Evolutionary conservation across 2,113 vertebrate species (phyloP), one percentile per base, ranked within the genome.

Genomic region (Proteles cristata): DNA sequence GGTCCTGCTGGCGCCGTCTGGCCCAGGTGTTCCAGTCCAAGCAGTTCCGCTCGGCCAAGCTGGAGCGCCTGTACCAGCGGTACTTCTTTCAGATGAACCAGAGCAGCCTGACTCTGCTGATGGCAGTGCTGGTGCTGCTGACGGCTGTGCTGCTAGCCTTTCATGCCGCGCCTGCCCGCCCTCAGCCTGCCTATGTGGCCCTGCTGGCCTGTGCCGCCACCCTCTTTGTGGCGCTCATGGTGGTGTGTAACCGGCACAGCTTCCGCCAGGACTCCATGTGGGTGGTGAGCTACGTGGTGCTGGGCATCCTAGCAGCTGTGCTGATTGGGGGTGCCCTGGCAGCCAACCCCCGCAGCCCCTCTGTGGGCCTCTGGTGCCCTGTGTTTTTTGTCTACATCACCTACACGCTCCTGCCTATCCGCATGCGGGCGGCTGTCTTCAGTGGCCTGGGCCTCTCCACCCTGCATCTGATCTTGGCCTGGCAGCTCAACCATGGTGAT

Each of bases 81-180:
- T 99, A 99, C 98, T 99, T 99, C 98, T 99, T 99, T 98, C 99
- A 99, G 98, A 99, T 99, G 98, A 99, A 99, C 99, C 99, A 99
- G 99, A 99, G 99, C 99, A 99, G 99, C 87, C 98, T 99, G 97
- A 99, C 99, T 1, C 99, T 99, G 99, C 99, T 99, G 80, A 99
- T 99, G 99, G 99, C 99, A 0, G 99, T 99, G 7, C 99, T 99
- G 69, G 99, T 99, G 97, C 98, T 99, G 82, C 99, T 99, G 39
- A 99, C 99, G 0, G 99, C 99, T 16, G 99, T 99, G 97, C 99
- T 99, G 99, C 98, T 99, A 97, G 98, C 99, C 97, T 99, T 99
- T 98, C 99, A 99, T 94, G 99, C 99, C 11, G 99, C 99, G 11
- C 99, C 99, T 4, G 98, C 99, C 0, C 0, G 81, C 50, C 99